Percentiles rank a stretch among this genome's conserved stretches.
Evolutionary conservation across 2,113 vertebrate species (phyloP).

Genomic region (Poecile atricapillus): DNA sequence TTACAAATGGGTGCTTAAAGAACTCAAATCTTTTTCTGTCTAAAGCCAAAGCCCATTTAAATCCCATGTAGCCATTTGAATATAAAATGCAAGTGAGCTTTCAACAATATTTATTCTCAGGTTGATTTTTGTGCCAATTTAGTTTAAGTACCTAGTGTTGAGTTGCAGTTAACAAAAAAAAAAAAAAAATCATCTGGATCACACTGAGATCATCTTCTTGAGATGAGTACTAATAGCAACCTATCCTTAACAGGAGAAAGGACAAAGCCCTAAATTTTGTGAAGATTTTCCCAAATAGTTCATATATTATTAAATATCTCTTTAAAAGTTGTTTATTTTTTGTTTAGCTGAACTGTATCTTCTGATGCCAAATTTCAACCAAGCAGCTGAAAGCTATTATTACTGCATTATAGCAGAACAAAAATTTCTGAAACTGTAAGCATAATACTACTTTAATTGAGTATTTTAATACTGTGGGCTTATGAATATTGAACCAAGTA

Average conservation of each 20-base stretch:
- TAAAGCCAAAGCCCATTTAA: constrained; percentile 12
- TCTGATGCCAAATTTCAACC: constrained; percentile 16
- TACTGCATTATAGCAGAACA: neutral
- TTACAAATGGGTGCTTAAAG: neutral
- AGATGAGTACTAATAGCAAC: neutral
- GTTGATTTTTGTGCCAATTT: neutral
- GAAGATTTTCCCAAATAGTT: neutral
- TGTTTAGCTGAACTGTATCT: neutral
- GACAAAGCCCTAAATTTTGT: neutral
- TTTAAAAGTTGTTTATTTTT: neutral
- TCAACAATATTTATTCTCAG: neutral
- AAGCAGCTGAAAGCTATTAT: constrained; percentile 19
- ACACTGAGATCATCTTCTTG: neutral
- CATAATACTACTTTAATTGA: neutral
- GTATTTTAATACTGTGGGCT: neutral
- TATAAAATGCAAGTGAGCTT: neutral
- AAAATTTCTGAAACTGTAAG: neutral
- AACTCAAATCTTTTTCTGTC: neutral
- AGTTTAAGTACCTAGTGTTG: neutral
- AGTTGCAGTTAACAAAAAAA: neutral
- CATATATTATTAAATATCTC: neutral
- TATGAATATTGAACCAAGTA: neutral
- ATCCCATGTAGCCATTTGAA: neutral
- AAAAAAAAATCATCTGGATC: neutral
- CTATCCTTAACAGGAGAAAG: neutral